Conservation (phyloP, 2,113 vertebrate species). For the Proterorhinus semilunaris region DNA sequence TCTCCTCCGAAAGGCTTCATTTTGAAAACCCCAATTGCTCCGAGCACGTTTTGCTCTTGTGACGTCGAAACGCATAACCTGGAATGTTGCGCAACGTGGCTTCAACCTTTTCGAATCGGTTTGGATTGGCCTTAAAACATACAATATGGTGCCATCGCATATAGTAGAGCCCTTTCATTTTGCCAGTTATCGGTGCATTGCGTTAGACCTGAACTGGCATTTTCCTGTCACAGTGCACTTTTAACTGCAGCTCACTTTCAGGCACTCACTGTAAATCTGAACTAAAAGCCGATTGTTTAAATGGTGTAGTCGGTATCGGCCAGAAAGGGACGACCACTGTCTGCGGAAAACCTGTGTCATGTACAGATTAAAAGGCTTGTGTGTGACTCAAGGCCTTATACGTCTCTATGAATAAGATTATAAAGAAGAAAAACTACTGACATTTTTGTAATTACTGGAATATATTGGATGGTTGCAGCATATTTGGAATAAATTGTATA, state of each 20-base stretch:
- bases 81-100: too few species aligned
- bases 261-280: background rate
- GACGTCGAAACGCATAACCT: too few species aligned
- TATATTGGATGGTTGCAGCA: conserved; percentile 74
- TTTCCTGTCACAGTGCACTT: background rate
- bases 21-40: too few species aligned
- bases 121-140: background rate
- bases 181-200: background rate
- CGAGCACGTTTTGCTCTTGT: too few species aligned
- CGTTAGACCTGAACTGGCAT: background rate
- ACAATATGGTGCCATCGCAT: background rate
- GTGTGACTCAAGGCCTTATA: conserved; percentile 29
- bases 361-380: conserved; percentile 30
- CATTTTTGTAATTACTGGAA: conserved; percentile 77
- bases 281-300: conserved; percentile 4
- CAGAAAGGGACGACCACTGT: conserved; percentile 24
- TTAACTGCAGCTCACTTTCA: background rate
- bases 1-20: too few species aligned
- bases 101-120: background rate
- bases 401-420: conserved; percentile 46
- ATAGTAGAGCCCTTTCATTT: background rate
- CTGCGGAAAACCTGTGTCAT: conserved; percentile 30
- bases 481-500: conserved; percentile 84
- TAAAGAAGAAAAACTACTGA: conserved; percentile 72
- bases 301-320: conserved; percentile 6